Percentiles rank a stretch among this genome's conserved stretches.
Conservation (phyloP, 2,113 vertebrate species). For the Helogale parvula region DNA sequence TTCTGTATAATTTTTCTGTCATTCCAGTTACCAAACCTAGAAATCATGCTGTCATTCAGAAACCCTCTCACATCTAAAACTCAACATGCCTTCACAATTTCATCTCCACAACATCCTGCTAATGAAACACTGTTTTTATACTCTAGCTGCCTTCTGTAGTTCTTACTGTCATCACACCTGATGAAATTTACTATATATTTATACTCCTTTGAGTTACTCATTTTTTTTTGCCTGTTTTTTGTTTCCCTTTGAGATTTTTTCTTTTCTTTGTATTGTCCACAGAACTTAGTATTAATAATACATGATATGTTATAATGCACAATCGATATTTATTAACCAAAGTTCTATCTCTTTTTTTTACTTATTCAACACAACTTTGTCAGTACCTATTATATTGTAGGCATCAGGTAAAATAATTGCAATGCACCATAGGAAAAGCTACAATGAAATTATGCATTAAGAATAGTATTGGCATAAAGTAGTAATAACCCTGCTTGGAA, state of each 20-base stretch:
- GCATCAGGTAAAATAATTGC: neutral
- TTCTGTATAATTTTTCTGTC: constrained; percentile 48
- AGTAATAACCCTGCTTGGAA: neutral
- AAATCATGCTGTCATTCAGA: constrained; percentile 41
- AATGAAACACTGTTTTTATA: constrained; percentile 44
- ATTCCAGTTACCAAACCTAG: constrained; percentile 28
- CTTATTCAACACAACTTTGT: neutral
- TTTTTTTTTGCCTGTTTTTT: neutral
- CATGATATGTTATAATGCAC: neutral
- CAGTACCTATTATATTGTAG: neutral
- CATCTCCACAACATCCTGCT: constrained; percentile 44
- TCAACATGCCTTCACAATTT: constrained; percentile 21
- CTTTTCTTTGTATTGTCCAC: neutral
- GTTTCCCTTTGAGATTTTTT: neutral
- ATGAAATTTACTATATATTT: neutral
- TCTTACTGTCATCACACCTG: neutral
- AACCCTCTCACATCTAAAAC: neutral
- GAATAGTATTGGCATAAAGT: neutral
- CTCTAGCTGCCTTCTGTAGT: neutral
- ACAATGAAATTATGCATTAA: neutral
- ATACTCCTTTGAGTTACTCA: neutral
- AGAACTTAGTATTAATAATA: neutral
- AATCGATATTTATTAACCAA: neutral
- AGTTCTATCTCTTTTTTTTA: neutral
- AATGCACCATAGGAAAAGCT: neutral